A percentile compares a stretch with the other conserved stretches of the same genome.
These are phyloP conservation scores for Lycocorax pyrrhopterus DNA, from an alignment of 2,113 vertebrate species.

Conservation along the genomic window DNA sequence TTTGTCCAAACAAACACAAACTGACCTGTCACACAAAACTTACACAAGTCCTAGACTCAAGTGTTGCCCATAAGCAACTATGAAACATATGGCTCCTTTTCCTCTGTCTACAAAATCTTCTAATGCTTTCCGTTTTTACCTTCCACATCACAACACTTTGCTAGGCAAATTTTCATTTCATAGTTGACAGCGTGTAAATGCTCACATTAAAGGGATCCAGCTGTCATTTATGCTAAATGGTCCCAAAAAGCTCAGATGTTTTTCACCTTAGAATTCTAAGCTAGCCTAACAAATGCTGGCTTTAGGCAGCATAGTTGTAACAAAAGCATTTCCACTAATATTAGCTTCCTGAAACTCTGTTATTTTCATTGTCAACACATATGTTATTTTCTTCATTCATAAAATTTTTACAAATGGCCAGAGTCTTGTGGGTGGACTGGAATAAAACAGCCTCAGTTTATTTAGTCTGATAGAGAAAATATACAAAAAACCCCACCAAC, in stretches of 20 bases:
- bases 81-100: background rate
- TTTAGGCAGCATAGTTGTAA: background rate
- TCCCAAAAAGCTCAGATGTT: background rate
- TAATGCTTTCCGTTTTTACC: background rate
- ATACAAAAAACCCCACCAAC: background rate
- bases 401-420: background rate
- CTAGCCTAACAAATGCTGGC: background rate
- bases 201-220: background rate
- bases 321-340: background rate
- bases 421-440: background rate
- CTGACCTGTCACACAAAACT: background rate
- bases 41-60: background rate
- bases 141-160: background rate
- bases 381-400: background rate
- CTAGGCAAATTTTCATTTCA: background rate
- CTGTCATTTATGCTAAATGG: background rate
- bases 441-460: background rate
- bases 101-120: background rate
- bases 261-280: background rate
- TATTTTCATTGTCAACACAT: background rate
- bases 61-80: background rate
- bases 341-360: background rate
- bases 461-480: background rate
- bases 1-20: background rate
- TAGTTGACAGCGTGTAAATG: background rate